Percentiles rank a stretch among this genome's conserved stretches.
phyloP scores from a whole-genome alignment of 2,113 vertebrate genomes.

The Rutilus rutilus region DNA sequence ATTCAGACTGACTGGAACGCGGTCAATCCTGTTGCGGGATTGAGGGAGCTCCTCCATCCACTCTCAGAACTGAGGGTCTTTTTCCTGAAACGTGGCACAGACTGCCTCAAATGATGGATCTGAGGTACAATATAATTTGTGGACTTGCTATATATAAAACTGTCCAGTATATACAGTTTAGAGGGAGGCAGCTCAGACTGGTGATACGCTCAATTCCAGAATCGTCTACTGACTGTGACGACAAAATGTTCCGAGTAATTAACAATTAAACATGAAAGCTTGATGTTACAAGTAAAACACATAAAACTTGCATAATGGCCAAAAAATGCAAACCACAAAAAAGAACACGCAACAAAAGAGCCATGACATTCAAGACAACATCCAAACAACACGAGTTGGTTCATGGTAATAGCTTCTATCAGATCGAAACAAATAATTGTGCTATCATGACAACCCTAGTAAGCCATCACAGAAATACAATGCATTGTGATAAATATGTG shows the following conservation, averaged over 20 bases:
- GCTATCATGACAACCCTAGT: neutral
- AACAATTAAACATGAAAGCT: neutral
- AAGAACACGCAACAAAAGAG: neutral
- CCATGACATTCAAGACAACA: neutral
- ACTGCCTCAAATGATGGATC: neutral
- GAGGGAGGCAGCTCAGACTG: neutral
- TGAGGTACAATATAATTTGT: constrained; percentile 8
- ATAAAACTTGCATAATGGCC: constrained; percentile 6
- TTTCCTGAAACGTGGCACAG: constrained; percentile 14
- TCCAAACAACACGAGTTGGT: neutral
- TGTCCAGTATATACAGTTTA: neutral
- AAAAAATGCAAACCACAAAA: neutral
- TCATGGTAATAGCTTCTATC: neutral
- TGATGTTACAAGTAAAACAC: constrained; percentile 8
- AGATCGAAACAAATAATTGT: neutral
- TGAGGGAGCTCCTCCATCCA: neutral
- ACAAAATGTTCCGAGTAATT: neutral
- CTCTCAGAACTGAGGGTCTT: neutral
- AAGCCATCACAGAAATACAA: neutral
- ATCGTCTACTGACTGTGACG: neutral
- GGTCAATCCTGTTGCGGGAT: neutral
- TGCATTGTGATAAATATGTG: neutral
- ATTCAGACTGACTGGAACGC: neutral
- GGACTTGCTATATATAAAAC: constrained; percentile 26
- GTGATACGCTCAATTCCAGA: neutral